These are phyloP conservation scores for Tenthredo amoena DNA, from an alignment of 2,888 invertebrate species.

Conservation along the genomic window DNA sequence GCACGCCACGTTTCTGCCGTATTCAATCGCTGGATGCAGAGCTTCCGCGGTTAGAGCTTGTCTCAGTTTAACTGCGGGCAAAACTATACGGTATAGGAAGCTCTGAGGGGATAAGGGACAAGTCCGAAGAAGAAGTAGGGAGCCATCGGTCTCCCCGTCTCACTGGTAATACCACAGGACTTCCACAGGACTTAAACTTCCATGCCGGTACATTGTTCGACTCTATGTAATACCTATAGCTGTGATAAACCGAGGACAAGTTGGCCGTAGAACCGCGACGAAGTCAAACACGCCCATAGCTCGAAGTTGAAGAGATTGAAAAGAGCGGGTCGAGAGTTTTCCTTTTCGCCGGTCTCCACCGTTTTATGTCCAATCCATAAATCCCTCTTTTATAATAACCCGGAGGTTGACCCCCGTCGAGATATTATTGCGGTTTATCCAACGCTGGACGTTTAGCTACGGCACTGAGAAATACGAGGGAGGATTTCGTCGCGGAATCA, in stretches of 20 bases:
- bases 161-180: not conserved
- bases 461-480: not conserved
- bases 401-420: not conserved
- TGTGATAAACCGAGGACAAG: not conserved
- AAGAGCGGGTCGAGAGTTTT: not conserved
- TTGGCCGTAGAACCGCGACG: not conserved
- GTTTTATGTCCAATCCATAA: not conserved
- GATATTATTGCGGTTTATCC: not conserved
- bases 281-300: not conserved
- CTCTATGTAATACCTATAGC: not conserved
- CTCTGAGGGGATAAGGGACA: conserved; percentile 18
- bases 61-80: not conserved
- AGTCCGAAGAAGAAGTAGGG: not conserved
- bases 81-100: not conserved
- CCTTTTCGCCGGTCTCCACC: not conserved
- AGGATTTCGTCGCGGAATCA: not conserved
- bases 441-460: not conserved
- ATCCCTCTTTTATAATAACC: not conserved
- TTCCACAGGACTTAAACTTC: not conserved
- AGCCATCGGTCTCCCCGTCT: not conserved
- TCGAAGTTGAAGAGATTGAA: not conserved
- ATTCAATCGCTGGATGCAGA: not conserved
- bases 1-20: not conserved
- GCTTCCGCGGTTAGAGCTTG: not conserved
- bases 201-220: conserved; percentile 35